Evolutionary conservation across 2,888 invertebrate genomes (phyloP).

Genomic region (Eupithecia vulgata): DNA sequence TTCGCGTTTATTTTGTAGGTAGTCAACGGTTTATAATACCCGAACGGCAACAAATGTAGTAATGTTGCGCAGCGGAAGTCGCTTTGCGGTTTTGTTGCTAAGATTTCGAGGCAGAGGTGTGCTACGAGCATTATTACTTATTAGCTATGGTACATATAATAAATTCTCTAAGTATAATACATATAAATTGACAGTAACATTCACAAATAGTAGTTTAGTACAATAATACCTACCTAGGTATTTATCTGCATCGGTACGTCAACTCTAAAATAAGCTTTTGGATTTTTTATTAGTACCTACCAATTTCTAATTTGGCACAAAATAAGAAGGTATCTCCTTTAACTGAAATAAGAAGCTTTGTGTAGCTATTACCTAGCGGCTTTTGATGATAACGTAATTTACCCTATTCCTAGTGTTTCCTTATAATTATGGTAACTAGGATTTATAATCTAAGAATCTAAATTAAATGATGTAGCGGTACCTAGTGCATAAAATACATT

Average conservation of each 20-base stretch:
- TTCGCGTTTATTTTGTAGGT: too few relatives aligned
- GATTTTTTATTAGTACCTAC: not conserved
- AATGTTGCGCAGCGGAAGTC: too few relatives aligned
- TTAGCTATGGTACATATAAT: too few relatives aligned
- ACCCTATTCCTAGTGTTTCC: not conserved
- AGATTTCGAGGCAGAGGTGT: too few relatives aligned
- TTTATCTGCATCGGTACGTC: not conserved
- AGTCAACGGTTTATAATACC: too few relatives aligned
- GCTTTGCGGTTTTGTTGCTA: too few relatives aligned
- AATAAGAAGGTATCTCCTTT: too few relatives aligned
- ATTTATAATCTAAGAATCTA: not conserved
- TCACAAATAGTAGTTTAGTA: not conserved
- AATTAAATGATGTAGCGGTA: not conserved
- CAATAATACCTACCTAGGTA: not conserved
- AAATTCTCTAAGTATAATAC: too few relatives aligned
- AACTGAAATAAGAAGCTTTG: too few relatives aligned
- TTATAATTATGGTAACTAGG: slow-evolving; percentile 1
- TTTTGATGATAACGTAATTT: not conserved
- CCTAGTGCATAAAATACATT: not conserved
- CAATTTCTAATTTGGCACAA: slow-evolving; percentile 4
- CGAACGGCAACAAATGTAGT: too few relatives aligned
- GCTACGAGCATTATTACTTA: too few relatives aligned
- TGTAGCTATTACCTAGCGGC: too few relatives aligned
- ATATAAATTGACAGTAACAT: not conserved
- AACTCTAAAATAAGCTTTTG: not conserved